Evolutionary conservation across 2,888 invertebrate genomes (phyloP).

Genomic region (Ennomos fuscantarius): DNA sequence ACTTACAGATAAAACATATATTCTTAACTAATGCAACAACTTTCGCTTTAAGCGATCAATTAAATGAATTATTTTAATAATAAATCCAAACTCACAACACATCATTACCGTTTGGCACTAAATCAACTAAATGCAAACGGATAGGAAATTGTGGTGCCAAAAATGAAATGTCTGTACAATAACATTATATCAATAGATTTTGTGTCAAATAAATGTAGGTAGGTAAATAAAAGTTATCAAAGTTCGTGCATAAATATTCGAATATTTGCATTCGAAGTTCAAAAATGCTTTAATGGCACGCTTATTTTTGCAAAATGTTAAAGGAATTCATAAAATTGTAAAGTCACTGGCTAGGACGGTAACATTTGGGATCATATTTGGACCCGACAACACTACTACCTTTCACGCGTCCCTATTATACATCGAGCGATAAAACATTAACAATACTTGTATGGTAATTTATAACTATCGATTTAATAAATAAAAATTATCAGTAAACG

Average conservation of each 20-base stretch:
- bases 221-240: conserved; percentile 9
- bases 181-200: too few species aligned
- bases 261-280: conserved; percentile 43
- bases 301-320: conserved; percentile 3
- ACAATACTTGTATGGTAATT: conserved; percentile 80
- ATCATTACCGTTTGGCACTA: conserved; percentile 68
- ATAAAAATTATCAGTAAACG: conserved; percentile 48
- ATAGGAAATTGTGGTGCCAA: conserved; percentile 32
- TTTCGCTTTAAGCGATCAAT: conserved; percentile 68
- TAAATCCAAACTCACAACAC: conserved; percentile 58
- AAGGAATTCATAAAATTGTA: conserved; percentile 37
- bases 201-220: conserved; percentile 21
- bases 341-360: conserved; percentile 74
- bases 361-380: conserved; percentile 56
- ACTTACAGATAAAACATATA: conserved; percentile 52
- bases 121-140: conserved; percentile 41
- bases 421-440: conserved; percentile 64
- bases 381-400: conserved; percentile 55
- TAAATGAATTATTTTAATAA: conserved; percentile 50
- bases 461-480: conserved; percentile 55
- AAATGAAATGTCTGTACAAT: not conserved
- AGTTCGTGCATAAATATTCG: conserved; percentile 37
- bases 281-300: conserved; percentile 52
- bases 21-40: conserved; percentile 62
- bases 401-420: conserved; percentile 63